Evolutionary conservation across 1,140 invertebrate genomes (phyloP), one percentile per base, ranked within the genome.

Genomic region (Listronotus bonariensis): DNA sequence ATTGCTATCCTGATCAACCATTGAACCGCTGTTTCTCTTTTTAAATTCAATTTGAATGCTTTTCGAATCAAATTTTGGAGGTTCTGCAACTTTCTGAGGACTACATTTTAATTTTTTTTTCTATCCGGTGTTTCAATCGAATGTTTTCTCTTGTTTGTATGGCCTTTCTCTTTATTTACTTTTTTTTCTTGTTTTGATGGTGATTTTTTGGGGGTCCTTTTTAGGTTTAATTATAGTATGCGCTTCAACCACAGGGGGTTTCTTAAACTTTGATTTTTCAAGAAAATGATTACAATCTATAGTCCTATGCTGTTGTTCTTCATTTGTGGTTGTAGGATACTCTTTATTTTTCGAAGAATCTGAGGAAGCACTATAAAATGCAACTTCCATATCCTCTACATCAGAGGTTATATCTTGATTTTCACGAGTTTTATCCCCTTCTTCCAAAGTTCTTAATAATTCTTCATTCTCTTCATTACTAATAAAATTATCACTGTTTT

Each of bases 41-140:
- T 66, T 66, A n/a, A 66, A 40, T 38, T 60, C 51, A 6, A 6
- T 9, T 12, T 43, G 4, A n/a, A 66, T 54, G 17, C 43, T 48
- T 40, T 59, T 65, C 0, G 34, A 11, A 4, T 9, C 41, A 40
- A 12, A 31, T 4, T 15, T 15, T 3, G n/a, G 3, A 26, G 38
- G 20, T 12, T 46, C 46, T 34, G 17, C 34, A 36, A 12, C 41
- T 2, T 3, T 6, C 3, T 31, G 9, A 11, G 46, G 17, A 26
- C 9, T 15, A 15, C 18, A 18, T 36, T 54, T 54, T 12, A 20
- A 2, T 26, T 48, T 26, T 65, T 55, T n/a, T 49, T 41, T 32
- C 41, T 38, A 12, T 32, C 36, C 7, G 57, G 34, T 12, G 45
- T 18, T 41, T 60, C 48, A 3, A 60, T 20, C 14, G 48, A 51